Conservation (phyloP, 1,140 invertebrate species). For the Euschistus heros region DNA sequence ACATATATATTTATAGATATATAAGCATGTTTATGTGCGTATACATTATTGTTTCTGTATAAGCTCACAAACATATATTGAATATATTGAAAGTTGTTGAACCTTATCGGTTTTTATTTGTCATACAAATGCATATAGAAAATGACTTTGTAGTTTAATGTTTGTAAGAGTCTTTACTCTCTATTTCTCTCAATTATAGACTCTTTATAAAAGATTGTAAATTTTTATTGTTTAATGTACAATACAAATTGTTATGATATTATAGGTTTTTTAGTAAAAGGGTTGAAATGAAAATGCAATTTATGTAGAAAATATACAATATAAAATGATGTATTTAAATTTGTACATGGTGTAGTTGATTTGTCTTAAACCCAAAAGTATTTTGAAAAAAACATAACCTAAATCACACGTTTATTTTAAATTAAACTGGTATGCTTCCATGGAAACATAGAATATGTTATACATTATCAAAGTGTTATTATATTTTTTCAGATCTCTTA, state of each 20-base stretch:
- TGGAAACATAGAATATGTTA: too few species aligned
- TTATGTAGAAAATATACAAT: constrained; percentile 16
- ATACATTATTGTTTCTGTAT: not conserved
- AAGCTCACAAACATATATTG: too few species aligned
- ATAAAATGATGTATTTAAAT: constrained; percentile 19
- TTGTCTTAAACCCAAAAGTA: too few species aligned
- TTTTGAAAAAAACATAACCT: too few species aligned
- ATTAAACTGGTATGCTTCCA: too few species aligned
- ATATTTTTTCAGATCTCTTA: too few species aligned
- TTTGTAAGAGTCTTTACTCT: not conserved
- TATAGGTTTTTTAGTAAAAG: constrained; percentile 11
- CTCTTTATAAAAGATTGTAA: not conserved
- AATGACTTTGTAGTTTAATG: not conserved
- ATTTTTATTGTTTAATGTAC: constrained; percentile 4
- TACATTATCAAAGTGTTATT: too few species aligned
- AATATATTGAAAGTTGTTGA: too few species aligned
- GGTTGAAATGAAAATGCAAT: constrained; percentile 5
- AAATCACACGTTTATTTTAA: too few species aligned
- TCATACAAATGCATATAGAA: too few species aligned
- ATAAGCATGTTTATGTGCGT: not conserved
- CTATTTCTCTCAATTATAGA: not conserved
- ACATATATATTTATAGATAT: not conserved
- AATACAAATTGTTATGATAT: constrained; percentile 13
- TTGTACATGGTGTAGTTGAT: not conserved
- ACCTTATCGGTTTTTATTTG: too few species aligned